Evolutionary conservation across 2,888 invertebrate species (phyloP), one percentile per base, ranked within the genome.

Genomic region (Sepiola atlantica): DNA sequence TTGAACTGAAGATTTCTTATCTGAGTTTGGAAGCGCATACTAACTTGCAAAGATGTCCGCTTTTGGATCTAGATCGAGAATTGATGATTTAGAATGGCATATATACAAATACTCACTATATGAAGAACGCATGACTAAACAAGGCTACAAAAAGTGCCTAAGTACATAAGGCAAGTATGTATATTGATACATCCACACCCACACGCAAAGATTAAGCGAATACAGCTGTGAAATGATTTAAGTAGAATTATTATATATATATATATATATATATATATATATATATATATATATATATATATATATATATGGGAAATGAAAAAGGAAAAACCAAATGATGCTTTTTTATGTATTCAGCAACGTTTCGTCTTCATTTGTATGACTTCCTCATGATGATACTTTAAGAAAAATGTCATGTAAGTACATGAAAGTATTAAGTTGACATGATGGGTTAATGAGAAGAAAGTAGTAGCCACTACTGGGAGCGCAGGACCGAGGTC

Each of bases 11-110:
- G 77, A n/a, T 12, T 77, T 28, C 77, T n/a, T 77, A 77, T 77
- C 77, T 77, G 14, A 18, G 12, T n/a, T 6, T 6, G 14, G 10
- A n/a, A 28, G n/a, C 28, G 77, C 2, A n/a, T 77, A 18, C 77
- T 77, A 77, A 77, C 77, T n/a, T 77, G 77, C 14, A 77, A 77
- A 77, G 77, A 77, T 16, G 77, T 77, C 77, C 77, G 77, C 28
- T 77, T 77, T n/a, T 77, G 10, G 77, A n/a, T 8, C 77, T 28
- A 77, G n/a, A 77, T 77, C 28, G 28, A 77, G 28, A 77, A 77
- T 77, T n/a, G 77, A 77, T 77, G n/a, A 77, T 77, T 77, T n/a
- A 77, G 28, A 77, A 28, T 77, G 77, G 77, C 77, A 77, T 77
- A 77, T 77, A 28, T 77, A n/a, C n/a, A 28, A 77, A 77, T 77